phyloP scores from a whole-genome alignment of 53 echinoderm and acorn worm genomes.

The Holothuria leucospilota region DNA sequence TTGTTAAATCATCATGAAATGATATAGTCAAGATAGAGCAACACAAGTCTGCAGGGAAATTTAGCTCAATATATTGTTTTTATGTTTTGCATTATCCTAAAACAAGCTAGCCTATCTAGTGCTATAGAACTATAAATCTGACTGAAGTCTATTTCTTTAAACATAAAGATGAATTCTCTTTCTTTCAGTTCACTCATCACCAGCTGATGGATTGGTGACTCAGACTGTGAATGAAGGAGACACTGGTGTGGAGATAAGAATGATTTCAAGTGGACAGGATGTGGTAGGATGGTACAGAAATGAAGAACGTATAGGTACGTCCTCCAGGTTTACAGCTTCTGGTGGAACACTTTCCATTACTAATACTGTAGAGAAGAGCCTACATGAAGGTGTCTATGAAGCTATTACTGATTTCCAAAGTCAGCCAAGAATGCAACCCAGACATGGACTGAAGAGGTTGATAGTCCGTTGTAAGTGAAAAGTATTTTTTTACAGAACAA shows the following conservation, averaged over 20 bases:
- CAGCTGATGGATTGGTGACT: constrained; percentile 56
- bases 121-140: too few relatives aligned
- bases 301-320: neutral
- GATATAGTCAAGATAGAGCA: too few relatives aligned
- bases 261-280: neutral
- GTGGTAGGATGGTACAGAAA: neutral
- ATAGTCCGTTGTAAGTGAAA: constrained; percentile 11
- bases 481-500: neutral
- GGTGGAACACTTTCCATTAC: too few relatives aligned
- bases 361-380: too few relatives aligned
- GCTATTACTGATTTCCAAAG: neutral
- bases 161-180: too few relatives aligned
- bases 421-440: neutral
- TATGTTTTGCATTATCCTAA: too few relatives aligned
- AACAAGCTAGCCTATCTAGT: too few relatives aligned
- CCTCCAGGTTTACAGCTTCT: too few relatives aligned
- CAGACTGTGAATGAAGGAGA: constrained; percentile 72
- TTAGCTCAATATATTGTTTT: too few relatives aligned
- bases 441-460: neutral
- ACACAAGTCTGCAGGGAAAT: too few relatives aligned
- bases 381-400: neutral
- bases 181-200: neutral
- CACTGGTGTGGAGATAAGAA: constrained; percentile 49
- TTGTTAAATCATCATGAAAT: too few relatives aligned
- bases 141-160: too few relatives aligned